Percentiles rank a stretch among this genome's conserved stretches.
phyloP scores from a whole-genome alignment of 2,797 vertebrate genomes.

The Catostomus latipinnis region DNA sequence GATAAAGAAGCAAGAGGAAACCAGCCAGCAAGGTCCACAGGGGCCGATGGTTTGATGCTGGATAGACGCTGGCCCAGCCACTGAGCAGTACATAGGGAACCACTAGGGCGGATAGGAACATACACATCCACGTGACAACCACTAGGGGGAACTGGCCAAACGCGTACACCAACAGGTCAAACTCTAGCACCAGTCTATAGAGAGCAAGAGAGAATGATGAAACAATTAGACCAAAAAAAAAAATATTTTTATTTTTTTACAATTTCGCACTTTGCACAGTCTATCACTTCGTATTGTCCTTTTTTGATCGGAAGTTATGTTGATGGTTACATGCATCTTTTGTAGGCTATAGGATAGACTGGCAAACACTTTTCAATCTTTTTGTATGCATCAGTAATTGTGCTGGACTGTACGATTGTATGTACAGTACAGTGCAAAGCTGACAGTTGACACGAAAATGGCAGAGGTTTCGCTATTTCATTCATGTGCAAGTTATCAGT shows the following conservation, averaged over 20 bases:
- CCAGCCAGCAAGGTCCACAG: slow-evolving; percentile 78
- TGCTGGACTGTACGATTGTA: too few species aligned
- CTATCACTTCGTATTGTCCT: not conserved
- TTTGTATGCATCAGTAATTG: too few species aligned
- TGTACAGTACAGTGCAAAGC: too few species aligned
- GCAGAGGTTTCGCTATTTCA: too few species aligned
- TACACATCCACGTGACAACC: slow-evolving; percentile 88
- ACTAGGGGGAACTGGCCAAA: slow-evolving; percentile 91
- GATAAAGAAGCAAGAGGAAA: slow-evolving; percentile 82
- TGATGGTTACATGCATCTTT: too few species aligned
- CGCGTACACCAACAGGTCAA: slow-evolving; percentile 89
- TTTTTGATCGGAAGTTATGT: too few species aligned
- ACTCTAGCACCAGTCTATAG: slow-evolving; percentile 89
- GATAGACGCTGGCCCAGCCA: slow-evolving; percentile 84
- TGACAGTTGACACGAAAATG: too few species aligned
- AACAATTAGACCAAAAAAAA: not conserved
- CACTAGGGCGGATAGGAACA: slow-evolving; percentile 86
- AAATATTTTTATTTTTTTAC: too few species aligned
- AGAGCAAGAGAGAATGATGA: slow-evolving; percentile 20
- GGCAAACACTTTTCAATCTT: too few species aligned
- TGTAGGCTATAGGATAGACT: too few species aligned
- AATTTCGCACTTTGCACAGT: not conserved
- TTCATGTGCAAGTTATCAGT: too few species aligned
- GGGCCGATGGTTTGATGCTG: slow-evolving; percentile 70
- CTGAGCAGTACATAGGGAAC: slow-evolving; percentile 87